These are phyloP conservation scores for Capricornis sumatraensis DNA, from an alignment of 2,113 vertebrate genomes.

Conservation along the genomic window DNA sequence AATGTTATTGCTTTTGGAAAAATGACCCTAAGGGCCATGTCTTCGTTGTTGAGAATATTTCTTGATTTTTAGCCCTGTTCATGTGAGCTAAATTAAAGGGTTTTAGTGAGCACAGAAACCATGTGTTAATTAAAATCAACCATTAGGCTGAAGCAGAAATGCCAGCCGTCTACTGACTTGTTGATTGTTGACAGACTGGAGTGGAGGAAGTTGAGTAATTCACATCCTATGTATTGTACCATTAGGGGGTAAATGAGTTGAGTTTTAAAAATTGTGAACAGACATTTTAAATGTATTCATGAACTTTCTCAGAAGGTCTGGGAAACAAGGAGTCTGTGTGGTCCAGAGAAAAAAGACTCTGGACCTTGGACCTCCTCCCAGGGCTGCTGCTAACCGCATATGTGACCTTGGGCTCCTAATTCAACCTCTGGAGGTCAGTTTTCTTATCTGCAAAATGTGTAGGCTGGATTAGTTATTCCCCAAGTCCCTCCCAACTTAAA, in stretches of 20 bases:
- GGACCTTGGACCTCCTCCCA: conserved; percentile 67
- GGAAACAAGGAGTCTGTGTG: conserved; percentile 71
- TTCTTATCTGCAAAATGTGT: conserved; percentile 60
- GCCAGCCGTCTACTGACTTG: not conserved
- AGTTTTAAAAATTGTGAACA: conserved; percentile 34
- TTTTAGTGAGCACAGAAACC: conserved; percentile 24
- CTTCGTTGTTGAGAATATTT: conserved; percentile 40
- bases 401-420: conserved; percentile 57
- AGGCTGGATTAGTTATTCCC: conserved; percentile 25
- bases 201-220: not conserved
- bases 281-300: conserved; percentile 56
- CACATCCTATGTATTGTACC: conserved; percentile 30
- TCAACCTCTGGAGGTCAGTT: conserved; percentile 56
- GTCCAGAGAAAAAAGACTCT: conserved; percentile 49
- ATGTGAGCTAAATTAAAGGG: conserved; percentile 11
- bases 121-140: conserved; percentile 48
- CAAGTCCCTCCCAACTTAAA: not conserved
- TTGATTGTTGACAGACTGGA: conserved; percentile 39
- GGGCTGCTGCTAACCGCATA: conserved; percentile 53
- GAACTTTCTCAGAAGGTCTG: conserved; percentile 48
- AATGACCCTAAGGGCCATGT: not conserved
- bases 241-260: conserved; percentile 41
- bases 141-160: conserved; percentile 46
- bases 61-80: conserved; percentile 40
- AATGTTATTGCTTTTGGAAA: conserved; percentile 48